phyloP scores from a whole-genome alignment of 2,888 invertebrate species.

The Mesorhabditis sp. region DNA sequence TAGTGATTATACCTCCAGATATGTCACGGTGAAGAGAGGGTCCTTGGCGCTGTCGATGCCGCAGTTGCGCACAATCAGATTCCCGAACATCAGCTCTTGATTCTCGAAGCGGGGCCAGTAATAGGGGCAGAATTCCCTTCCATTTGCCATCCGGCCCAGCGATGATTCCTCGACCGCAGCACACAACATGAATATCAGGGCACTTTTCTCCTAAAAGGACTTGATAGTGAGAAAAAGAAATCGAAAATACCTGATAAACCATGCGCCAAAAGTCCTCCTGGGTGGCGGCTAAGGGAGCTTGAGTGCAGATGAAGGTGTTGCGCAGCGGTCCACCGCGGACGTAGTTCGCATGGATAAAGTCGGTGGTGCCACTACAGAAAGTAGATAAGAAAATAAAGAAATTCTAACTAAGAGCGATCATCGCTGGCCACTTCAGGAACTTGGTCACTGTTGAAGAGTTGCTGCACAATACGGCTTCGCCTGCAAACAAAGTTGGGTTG shows the following conservation, averaged over 20 bases:
- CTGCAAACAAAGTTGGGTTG: neutral
- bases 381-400: neutral
- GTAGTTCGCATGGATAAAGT: constrained; percentile 53
- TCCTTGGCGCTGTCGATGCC: constrained; percentile 42
- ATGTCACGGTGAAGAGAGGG: constrained; percentile 49
- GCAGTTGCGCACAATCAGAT: constrained; percentile 26
- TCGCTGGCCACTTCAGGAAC: neutral
- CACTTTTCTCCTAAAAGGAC: constrained; percentile 29
- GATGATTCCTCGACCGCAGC: constrained; percentile 38
- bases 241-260: constrained; percentile 22
- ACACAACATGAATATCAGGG: constrained; percentile 52
- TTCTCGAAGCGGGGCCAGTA: constrained; percentile 52
- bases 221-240: neutral
- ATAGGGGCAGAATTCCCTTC: constrained; percentile 39
- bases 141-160: constrained; percentile 25
- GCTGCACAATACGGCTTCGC: neutral
- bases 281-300: constrained; percentile 47
- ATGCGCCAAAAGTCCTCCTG: constrained; percentile 50
- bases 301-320: constrained; percentile 53
- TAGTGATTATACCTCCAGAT: constrained; percentile 18
- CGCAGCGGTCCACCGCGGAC: constrained; percentile 51
- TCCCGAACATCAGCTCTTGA: constrained; percentile 29
- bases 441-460: constrained; percentile 4
- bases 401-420: neutral
- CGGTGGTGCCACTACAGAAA: constrained; percentile 41